A percentile compares a stretch with the other conserved stretches of the same genome.
phyloP scores from a whole-genome alignment of 2,797 vertebrate genomes.

The Phrynocephalus guinanensis region DNA sequence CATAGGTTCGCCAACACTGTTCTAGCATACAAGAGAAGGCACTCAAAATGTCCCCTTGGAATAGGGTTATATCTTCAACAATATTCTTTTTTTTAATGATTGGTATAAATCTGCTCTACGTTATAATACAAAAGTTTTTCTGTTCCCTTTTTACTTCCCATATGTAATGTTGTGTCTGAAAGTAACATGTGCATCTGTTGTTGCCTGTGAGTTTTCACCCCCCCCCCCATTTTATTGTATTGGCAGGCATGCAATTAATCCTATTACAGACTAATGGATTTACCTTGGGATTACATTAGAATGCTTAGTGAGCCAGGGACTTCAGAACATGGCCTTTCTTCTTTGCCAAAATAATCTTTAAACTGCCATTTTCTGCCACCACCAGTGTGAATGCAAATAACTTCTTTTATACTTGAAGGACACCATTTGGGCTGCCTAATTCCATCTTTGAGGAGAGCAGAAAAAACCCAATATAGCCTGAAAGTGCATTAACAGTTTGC shows the following conservation, averaged over 20 bases:
- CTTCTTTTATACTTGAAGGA: not conserved
- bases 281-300: constrained; percentile 41
- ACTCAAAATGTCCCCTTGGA: not conserved
- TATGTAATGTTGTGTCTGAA: constrained; percentile 8
- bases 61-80: not conserved
- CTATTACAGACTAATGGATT: constrained; percentile 47
- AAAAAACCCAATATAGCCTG: not conserved
- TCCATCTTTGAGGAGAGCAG: constrained; percentile 24
- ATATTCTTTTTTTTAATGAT: fast-evolving
- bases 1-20: too few species aligned
- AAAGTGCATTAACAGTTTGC: constrained; percentile 9
- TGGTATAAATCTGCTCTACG: not conserved
- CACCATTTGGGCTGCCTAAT: constrained; percentile 1
- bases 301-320: not conserved
- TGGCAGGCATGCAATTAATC: constrained; percentile 46
- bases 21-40: too few species aligned
- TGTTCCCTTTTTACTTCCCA: not conserved
- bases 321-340: constrained; percentile 19
- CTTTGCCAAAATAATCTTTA: constrained; percentile 28
- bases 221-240: not conserved
- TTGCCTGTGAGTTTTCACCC: not conserved
- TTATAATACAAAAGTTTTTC: not conserved
- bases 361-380: constrained; percentile 7
- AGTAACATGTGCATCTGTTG: fast-evolving
- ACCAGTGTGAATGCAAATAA: constrained; percentile 4